Evolutionary conservation across 2,888 invertebrate species (phyloP), one percentile per base, ranked within the genome.

Genomic region (Acrobeloides nanus): DNA sequence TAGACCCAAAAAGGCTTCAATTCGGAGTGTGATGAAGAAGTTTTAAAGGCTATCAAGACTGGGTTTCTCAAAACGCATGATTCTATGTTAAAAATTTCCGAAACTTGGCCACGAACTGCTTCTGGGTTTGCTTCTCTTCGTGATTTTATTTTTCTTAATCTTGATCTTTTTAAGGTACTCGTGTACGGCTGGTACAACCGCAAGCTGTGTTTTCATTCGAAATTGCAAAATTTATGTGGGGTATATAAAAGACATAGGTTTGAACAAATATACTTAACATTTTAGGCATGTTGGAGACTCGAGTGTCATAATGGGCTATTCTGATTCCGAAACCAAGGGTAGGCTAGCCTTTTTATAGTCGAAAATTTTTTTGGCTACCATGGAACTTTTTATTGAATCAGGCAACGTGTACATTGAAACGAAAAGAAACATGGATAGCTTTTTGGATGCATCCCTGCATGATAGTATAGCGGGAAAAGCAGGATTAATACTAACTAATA

Each of bases 211-310:
- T 4, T 90, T 95, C 74, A 88, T 97, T 66, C 82, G 89, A 49
- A 82, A 85, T 59, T 86, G 88, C 29, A 92, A 81, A 52, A 84
- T 95, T 62, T 95, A 92, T 72, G 85, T 89, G 51, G 95, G 93
- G 2, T 95, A 95, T 79, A 93, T 95, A 1, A 95, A 95, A n/a
- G 95, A 95, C 77, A n/a, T n/a, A n/a, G n/a, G n/a, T n/a, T n/a
- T n/a, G n/a, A n/a, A n/a, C n/a, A n/a, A n/a, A n/a, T n/a, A n/a
- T n/a, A n/a, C n/a, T n/a, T n/a, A n/a, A n/a, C n/a, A n/a, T n/a
- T n/a, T n/a, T n/a, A n/a, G n/a, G n/a, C n/a, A n/a, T n/a, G n/a
- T n/a, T n/a, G n/a, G n/a, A n/a, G n/a, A n/a, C n/a, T n/a, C n/a
- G n/a, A n/a, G n/a, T n/a, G n/a, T n/a, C n/a, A n/a, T n/a, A n/a